Base-by-base conservation (phyloP, 2,888 invertebrate genomes). In the Dorcus hopei region DNA sequence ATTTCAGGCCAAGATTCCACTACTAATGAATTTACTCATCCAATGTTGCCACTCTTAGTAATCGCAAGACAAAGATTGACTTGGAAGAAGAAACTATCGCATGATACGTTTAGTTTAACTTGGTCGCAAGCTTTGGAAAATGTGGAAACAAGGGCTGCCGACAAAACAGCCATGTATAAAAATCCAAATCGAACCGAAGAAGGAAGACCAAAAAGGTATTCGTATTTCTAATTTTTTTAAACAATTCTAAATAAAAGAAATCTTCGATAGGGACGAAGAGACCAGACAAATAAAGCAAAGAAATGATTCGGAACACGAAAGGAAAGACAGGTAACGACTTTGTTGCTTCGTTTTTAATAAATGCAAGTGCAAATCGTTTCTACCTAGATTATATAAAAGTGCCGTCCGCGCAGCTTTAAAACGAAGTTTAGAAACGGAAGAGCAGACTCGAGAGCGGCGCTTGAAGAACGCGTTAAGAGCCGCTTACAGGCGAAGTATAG, bases 381-480 rank as follows among this genome's bases (percentile, higher is more conserved):
- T 14, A 14, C 14, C 14, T 9, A 45, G 45, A 9, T 19, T 45
- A n/a, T 45, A 45, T 23, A 45, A 45, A 19, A 23, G n/a, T 19
- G 45, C 45, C 3, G 45, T 45, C 1, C 9, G 45, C 3, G 19
- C 19, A 8, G 45, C 45, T 38, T 48, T 59, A 3, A 43, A 57
- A 16, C 45, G 62, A 16, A 61, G 59, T 11, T 47, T 56, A 47
- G 62, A 64, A 61, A 49, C 62, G 5, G 57, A 54, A 49, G 51
- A 57, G 33, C 49, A 59, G 54, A 56, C 47, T 40, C 11, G 51
- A 9, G 51, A 59, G 6, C 52, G 61, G 9, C 43, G 57, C 33
- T 19, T 49, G 48, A 62, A 57, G 52, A 59, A 62, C 40, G 61
- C 61, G 3, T 40, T 62, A 14, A 43, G 59, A 42, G 59, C 57